phyloP scores from a whole-genome alignment of 2,797 vertebrate genomes.

The Onychomys arenicola region DNA sequence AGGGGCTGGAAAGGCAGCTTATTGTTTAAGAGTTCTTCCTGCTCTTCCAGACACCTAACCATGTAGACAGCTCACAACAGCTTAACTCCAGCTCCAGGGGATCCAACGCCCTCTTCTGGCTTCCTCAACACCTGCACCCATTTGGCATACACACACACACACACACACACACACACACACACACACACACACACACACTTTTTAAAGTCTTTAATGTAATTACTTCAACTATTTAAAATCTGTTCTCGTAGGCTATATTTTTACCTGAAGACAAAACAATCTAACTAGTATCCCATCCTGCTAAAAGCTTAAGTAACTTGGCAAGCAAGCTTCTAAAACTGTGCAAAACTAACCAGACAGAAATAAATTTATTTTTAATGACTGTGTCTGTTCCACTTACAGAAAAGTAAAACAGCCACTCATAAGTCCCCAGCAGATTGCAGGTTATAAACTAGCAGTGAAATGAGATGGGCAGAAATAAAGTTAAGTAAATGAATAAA shows the following conservation, averaged over 20 bases:
- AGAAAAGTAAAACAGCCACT: slow-evolving; percentile 9
- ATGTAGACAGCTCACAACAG: background rate
- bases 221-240: background rate
- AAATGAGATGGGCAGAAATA: background rate
- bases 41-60: background rate
- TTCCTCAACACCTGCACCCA: background rate
- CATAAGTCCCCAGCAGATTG: background rate
- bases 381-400: background rate
- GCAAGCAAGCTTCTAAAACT: slow-evolving; percentile 15
- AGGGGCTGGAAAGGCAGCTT: background rate
- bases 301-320: background rate
- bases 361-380: background rate
- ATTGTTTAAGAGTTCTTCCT: background rate
- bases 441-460: background rate
- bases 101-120: background rate
- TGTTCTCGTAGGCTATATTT: background rate
- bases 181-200: background rate
- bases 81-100: background rate
- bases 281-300: background rate
- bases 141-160: background rate
- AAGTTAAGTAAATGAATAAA: background rate
- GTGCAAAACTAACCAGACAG: background rate
- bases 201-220: background rate
- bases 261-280: background rate
- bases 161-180: background rate